These are phyloP conservation scores for Formica aserva DNA, from an alignment of 2,888 invertebrate species.

Conservation along the genomic window DNA sequence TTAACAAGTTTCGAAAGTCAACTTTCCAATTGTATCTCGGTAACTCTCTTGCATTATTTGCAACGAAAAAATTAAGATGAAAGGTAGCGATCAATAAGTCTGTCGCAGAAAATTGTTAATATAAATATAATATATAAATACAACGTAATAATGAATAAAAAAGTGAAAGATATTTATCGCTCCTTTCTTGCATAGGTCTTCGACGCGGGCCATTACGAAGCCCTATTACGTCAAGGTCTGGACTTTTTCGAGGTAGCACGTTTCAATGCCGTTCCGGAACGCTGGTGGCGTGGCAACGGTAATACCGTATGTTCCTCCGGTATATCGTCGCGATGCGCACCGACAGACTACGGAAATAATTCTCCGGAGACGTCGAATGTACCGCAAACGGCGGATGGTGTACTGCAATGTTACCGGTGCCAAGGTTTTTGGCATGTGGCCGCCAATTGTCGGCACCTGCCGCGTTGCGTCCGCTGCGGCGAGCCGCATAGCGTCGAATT, in stretches of 20 bases:
- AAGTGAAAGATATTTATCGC: background rate
- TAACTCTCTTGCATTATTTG: background rate
- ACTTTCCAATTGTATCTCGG: slow-evolving; percentile 12
- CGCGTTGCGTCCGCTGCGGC: slow-evolving; percentile 87
- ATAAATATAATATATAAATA: background rate
- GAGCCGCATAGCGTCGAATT: slow-evolving; percentile 87
- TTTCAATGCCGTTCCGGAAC: slow-evolving; percentile 85
- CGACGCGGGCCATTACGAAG: slow-evolving; percentile 85
- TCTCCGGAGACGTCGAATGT: slow-evolving; percentile 64
- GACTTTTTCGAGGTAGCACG: slow-evolving; percentile 86
- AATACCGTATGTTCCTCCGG: slow-evolving; percentile 5
- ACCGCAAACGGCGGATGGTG: slow-evolving; percentile 82
- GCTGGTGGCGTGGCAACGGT: slow-evolving; percentile 79
- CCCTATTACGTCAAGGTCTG: slow-evolving; percentile 86
- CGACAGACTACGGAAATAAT: slow-evolving; percentile 51
- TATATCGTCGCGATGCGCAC: slow-evolving; percentile 59
- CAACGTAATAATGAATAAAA: background rate
- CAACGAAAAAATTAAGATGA: background rate
- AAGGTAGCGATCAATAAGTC: background rate
- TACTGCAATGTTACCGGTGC: slow-evolving; percentile 87
- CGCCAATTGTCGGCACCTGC: slow-evolving; percentile 85
- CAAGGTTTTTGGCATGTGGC: slow-evolving; percentile 88
- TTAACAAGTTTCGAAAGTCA: slow-evolving; percentile 23
- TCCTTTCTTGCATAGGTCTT: slow-evolving; percentile 79
- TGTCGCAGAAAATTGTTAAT: background rate